These are phyloP conservation scores for Rhabditoides inermis DNA, from an alignment of 2,888 invertebrate species.

Conservation along the genomic window DNA sequence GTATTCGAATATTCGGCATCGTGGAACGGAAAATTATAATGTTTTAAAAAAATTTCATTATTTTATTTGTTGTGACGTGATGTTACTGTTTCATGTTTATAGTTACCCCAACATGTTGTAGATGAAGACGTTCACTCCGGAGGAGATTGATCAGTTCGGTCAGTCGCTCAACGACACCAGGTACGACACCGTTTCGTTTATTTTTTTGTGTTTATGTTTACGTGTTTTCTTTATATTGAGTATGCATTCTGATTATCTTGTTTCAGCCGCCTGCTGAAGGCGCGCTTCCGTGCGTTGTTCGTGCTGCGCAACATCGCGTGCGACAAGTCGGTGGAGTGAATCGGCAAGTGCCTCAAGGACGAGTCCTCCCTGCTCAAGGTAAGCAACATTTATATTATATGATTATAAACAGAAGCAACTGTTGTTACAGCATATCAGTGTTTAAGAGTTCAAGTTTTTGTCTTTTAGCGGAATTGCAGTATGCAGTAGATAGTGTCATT, in stretches of 20 bases:
- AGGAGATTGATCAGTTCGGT: slow-evolving; percentile 31
- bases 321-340: slow-evolving; percentile 62
- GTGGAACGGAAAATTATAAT: too few relatives aligned
- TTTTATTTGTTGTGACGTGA: too few relatives aligned
- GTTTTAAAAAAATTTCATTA: too few relatives aligned
- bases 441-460: too few relatives aligned
- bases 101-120: not conserved
- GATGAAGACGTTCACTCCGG: slow-evolving; percentile 15
- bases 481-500: too few relatives aligned
- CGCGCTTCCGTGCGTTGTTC: slow-evolving; percentile 78
- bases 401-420: too few relatives aligned
- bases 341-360: slow-evolving; percentile 27
- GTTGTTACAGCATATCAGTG: too few relatives aligned
- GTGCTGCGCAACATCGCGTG: slow-evolving; percentile 83
- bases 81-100: too few relatives aligned
- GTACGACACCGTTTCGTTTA: slow-evolving; percentile 6
- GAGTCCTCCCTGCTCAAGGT: slow-evolving; percentile 57
- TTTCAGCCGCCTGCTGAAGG: slow-evolving; percentile 39
- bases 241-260: not conserved
- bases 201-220: slow-evolving; percentile 11
- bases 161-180: slow-evolving; percentile 21
- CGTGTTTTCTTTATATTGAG: not conserved
- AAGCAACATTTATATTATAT: too few relatives aligned
- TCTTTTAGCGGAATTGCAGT: too few relatives aligned
- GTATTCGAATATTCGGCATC: too few relatives aligned